Conservation (phyloP, 2,888 invertebrate genomes). For the Nymphalis urticae region DNA sequence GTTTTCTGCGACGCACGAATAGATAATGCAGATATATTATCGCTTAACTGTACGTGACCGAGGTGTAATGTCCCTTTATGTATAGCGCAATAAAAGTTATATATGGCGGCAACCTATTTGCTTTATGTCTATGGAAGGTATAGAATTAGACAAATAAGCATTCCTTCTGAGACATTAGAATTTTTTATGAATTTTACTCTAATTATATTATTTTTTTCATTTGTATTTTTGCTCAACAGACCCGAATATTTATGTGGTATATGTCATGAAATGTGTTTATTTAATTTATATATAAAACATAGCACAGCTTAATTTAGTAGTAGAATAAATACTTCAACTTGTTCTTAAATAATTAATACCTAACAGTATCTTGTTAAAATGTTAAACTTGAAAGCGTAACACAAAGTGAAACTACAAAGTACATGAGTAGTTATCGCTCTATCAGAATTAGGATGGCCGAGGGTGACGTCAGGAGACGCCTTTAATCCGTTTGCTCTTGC, state of each 20-base stretch:
- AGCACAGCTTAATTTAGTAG: too few relatives aligned
- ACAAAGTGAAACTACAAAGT: conserved; percentile 7
- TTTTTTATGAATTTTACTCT: neutral
- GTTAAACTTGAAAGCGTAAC: neutral
- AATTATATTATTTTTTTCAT: neutral
- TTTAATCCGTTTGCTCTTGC: conserved; percentile 36
- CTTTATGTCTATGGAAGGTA: conserved; percentile 18
- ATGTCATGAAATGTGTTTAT: too few relatives aligned
- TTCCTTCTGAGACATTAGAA: conserved; percentile 9
- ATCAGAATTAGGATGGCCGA: conserved; percentile 33
- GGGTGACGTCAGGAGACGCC: conserved; percentile 33
- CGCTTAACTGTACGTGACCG: conserved; percentile 26
- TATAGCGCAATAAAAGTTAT: conserved; percentile 31
- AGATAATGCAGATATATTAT: conserved; percentile 39
- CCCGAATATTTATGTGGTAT: too few relatives aligned
- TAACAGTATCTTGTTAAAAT: neutral
- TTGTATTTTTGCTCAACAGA: neutral
- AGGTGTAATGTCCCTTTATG: conserved; percentile 33
- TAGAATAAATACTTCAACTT: too few relatives aligned
- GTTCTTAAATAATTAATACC: neutral
- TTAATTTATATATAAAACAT: too few relatives aligned
- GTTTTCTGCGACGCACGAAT: conserved; percentile 37
- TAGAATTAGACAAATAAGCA: conserved; percentile 23
- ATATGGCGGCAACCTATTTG: conserved; percentile 18
- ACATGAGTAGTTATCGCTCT: conserved; percentile 27